A percentile compares a stretch with the other conserved stretches of the same genome.
These are phyloP conservation scores for Andrena bicolor DNA, from an alignment of 2,888 invertebrate genomes.

Conservation along the genomic window DNA sequence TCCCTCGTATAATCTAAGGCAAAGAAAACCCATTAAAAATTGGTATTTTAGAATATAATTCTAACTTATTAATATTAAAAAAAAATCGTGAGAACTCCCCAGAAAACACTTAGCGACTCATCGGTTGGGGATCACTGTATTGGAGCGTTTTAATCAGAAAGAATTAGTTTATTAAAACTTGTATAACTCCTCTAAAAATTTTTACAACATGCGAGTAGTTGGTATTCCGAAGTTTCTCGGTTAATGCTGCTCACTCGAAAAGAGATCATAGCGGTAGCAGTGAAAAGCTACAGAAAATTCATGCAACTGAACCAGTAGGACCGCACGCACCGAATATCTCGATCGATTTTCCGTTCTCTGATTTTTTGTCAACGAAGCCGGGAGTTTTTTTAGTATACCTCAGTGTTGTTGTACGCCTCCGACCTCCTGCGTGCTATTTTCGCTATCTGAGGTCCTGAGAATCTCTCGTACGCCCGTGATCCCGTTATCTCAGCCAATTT, in stretches of 20 bases:
- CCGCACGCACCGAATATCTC: conserved; percentile 66
- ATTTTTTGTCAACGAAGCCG: conserved; percentile 66
- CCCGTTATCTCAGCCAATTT: conserved; percentile 93
- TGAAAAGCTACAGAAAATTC: conserved; percentile 24
- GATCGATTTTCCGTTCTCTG: conserved; percentile 58
- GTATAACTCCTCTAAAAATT: no score
- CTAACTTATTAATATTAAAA: no score
- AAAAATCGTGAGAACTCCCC: no score
- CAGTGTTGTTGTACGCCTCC: conserved; percentile 91
- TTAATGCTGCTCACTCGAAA: neutral
- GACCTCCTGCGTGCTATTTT: conserved; percentile 92
- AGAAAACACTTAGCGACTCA: no score
- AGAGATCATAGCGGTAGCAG: neutral
- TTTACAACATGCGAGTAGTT: no score
- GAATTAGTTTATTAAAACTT: no score
- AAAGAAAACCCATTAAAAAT: no score
- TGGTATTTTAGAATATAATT: no score
- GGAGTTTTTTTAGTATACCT: conserved; percentile 85
- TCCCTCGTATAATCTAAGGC: no score
- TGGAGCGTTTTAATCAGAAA: no score
- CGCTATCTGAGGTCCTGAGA: conserved; percentile 97
- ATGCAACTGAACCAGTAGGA: conserved; percentile 42
- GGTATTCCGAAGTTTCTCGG: neutral
- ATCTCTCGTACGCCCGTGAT: conserved; percentile 94
- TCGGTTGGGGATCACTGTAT: no score